Evolutionary conservation across 2,888 invertebrate genomes (phyloP), one percentile per base, ranked within the genome.

Genomic region (Ennomos fuscantarius): DNA sequence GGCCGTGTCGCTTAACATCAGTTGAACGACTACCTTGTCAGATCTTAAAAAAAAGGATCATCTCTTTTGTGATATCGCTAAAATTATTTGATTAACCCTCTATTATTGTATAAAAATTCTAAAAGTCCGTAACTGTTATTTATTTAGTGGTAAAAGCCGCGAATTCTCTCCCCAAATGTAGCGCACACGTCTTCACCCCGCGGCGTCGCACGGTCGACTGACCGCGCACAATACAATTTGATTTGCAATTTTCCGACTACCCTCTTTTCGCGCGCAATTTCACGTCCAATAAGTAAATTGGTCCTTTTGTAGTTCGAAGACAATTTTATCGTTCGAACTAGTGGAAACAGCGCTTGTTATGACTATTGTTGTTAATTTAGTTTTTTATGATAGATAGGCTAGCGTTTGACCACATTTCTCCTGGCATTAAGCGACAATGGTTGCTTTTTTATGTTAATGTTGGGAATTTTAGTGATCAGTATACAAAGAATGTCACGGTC

Each of bases 211-310:
- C 88, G 77, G 68, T 41, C 78, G 85, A 89, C 69, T 84, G 87
- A 66, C 55, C 77, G 52, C 73, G 66, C 69, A 89, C 89, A 90
- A 90, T 89, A 73, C 76, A 76, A 78, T 77, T 80, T 82, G 88
- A 89, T 89, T 87, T 82, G 81, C 72, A 65, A 77, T 75, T 80
- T 77, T 76, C 62, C 78, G 74, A 76, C 88, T 86, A 87, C 89
- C 89, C 90, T 84, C 86, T 79, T 84, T 82, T 70, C 74, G 53
- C 76, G 72, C 62, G 63, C 84, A 85, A 88, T 87, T 89, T 87
- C 73, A 82, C 78, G 46, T 78, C 79, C 82, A 84, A 82, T 83
- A 81, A 79, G 79, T 74, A 87, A 77, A 79, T 79, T 79, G 78
- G 78, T 76, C 72, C 78, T 77, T 78, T 76, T 59, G 58, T 59